Conservation (phyloP, 2,797 vertebrate genomes). For the Hydrophis major region DNA sequence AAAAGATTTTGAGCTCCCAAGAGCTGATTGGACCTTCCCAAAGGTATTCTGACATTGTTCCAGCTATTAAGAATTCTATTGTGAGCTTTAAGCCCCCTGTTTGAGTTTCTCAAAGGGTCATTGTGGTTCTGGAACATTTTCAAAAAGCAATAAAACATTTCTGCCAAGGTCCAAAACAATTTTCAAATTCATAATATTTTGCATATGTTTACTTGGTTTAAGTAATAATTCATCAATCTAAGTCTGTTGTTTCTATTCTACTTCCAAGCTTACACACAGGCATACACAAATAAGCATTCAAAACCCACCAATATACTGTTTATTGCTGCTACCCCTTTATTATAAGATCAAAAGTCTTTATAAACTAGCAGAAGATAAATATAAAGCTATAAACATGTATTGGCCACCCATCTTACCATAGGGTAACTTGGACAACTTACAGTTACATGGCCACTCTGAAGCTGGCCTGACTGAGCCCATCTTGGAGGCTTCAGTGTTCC, state of each 20-base stretch:
- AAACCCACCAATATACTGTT: not conserved
- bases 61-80: not conserved
- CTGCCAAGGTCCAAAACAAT: not conserved
- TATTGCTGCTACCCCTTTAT: not conserved
- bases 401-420: no score
- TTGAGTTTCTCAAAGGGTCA: not conserved
- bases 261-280: not conserved
- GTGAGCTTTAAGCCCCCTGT: not conserved
- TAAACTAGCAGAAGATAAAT: not conserved
- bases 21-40: not conserved
- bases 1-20: not conserved
- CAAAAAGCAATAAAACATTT: not conserved
- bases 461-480: no score
- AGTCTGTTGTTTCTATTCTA: not conserved
- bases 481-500: no score
- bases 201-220: not conserved
- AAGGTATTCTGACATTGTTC: not conserved
- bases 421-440: no score
- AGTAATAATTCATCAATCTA: not conserved
- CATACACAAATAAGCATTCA: not conserved
- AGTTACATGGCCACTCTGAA: no score
- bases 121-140: not conserved
- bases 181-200: not conserved
- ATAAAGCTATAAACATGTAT: no score
- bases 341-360: not conserved